Conservation (phyloP, 2,797 vertebrate genomes). For the Sebastes matsubarae region DNA sequence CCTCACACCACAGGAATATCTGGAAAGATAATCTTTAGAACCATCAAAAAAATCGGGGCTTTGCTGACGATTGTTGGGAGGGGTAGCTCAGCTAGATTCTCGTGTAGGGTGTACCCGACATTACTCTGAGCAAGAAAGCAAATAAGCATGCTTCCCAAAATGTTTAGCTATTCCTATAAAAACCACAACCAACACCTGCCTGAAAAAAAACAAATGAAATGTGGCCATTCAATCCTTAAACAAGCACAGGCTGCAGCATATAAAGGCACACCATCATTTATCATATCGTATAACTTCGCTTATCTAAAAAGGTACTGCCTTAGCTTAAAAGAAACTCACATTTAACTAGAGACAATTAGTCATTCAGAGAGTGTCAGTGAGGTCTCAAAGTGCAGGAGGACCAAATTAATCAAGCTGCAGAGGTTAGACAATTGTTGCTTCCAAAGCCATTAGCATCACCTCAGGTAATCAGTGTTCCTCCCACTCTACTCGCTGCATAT, state of each 20-base stretch:
- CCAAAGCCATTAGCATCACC: constrained; percentile 28
- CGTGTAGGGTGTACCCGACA: too few relatives aligned
- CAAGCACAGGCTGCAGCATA: background rate
- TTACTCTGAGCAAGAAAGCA: background rate
- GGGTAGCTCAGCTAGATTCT: too few relatives aligned
- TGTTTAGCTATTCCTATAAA: background rate
- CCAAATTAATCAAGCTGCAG: constrained; percentile 29
- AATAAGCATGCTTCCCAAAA: background rate
- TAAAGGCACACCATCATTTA: background rate
- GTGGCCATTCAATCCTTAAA: background rate
- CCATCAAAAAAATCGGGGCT: accelerated
- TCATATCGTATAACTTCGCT: background rate
- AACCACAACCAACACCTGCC: background rate
- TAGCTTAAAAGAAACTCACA: background rate
- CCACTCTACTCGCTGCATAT: constrained; percentile 22
- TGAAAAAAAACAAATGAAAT: background rate
- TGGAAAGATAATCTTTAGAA: too few relatives aligned
- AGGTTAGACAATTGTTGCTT: constrained; percentile 23
- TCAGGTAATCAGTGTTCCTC: constrained; percentile 19
- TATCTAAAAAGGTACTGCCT: background rate
- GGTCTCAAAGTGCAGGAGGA: constrained; percentile 10
- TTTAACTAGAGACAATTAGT: background rate
- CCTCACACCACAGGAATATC: too few relatives aligned
- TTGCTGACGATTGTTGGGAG: too few relatives aligned
- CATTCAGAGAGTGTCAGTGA: constrained; percentile 8